phyloP scores from a whole-genome alignment of 2,797 vertebrate species.

The Chromobotia macracanthus region DNA sequence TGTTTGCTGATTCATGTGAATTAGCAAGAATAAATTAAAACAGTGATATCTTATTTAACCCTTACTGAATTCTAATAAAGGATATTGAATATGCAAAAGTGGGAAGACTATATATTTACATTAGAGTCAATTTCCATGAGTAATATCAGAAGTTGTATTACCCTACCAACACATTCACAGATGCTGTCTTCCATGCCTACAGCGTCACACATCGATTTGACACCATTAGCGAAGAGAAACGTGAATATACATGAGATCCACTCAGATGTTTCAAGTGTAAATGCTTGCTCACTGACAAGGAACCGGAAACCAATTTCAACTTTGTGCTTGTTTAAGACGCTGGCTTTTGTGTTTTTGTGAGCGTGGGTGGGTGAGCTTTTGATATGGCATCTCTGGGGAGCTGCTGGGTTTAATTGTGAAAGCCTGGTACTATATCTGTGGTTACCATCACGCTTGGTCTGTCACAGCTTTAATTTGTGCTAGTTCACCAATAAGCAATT shows the following conservation, averaged over 20 bases:
- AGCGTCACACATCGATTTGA: not conserved
- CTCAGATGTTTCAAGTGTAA: constrained; percentile 34
- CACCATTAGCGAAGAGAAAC: constrained; percentile 26
- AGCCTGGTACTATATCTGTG: not conserved
- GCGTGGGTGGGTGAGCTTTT: constrained; percentile 10
- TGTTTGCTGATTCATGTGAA: constrained; percentile 10
- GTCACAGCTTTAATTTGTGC: constrained; percentile 36
- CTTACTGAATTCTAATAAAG: too few species aligned
- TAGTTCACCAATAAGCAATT: constrained; percentile 42
- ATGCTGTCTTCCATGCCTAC: not conserved
- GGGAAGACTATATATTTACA: not conserved
- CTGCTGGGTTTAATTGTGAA: constrained; percentile 36
- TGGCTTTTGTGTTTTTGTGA: constrained; percentile 11
- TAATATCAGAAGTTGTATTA: not conserved
- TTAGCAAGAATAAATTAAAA: constrained; percentile 12
- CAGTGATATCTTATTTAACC: not conserved
- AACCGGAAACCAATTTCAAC: constrained; percentile 43
- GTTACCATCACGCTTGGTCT: constrained; percentile 23
- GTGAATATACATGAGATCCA: constrained; percentile 1
- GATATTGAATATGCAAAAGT: not conserved
- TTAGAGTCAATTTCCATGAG: not conserved
- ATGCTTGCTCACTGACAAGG: constrained; percentile 36
- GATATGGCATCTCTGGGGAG: constrained; percentile 21
- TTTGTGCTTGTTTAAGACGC: constrained; percentile 22
- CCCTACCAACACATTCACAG: not conserved